These are phyloP conservation scores for Listrodromus nycthemerus DNA, from an alignment of 2,888 invertebrate genomes.

Conservation along the genomic window DNA sequence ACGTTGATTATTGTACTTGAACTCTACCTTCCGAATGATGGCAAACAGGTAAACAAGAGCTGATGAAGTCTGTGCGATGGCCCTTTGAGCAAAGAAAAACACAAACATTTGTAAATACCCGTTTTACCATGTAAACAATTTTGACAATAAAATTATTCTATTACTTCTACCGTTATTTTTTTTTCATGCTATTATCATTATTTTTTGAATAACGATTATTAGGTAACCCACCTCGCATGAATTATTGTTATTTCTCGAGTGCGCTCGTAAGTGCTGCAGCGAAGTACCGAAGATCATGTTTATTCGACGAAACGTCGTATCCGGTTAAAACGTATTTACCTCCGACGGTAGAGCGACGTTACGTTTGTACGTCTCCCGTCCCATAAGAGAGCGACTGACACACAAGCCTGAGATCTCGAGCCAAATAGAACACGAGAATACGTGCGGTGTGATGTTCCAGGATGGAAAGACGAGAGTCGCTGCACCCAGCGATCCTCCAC, in stretches of 20 bases:
- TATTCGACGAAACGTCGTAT: slow-evolving; percentile 51
- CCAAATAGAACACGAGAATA: slow-evolving; percentile 8
- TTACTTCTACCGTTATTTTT: too few relatives aligned
- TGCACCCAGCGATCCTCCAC: slow-evolving; percentile 18
- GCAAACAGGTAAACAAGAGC: too few relatives aligned
- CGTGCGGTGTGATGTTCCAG: slow-evolving; percentile 22
- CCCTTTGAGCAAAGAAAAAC: too few relatives aligned
- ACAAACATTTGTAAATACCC: too few relatives aligned
- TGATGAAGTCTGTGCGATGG: too few relatives aligned
- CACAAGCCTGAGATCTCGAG: background rate
- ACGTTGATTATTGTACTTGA: too few relatives aligned
- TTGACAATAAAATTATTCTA: too few relatives aligned
- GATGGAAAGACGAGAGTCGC: slow-evolving; percentile 7
- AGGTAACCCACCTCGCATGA: too few relatives aligned
- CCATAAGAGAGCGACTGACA: slow-evolving; percentile 20
- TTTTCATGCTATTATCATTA: too few relatives aligned
- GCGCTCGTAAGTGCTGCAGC: background rate
- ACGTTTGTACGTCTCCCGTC: background rate
- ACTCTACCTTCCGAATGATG: too few relatives aligned
- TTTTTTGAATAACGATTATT: too few relatives aligned
- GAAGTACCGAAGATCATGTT: slow-evolving; percentile 11
- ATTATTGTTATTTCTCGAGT: slow-evolving; percentile 2
- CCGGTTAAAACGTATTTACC: slow-evolving; percentile 45
- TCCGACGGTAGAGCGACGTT: slow-evolving; percentile 37
- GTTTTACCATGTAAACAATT: too few relatives aligned